phyloP scores from a whole-genome alignment of 1,140 invertebrate species.

The Drosophila chauvacae region DNA sequence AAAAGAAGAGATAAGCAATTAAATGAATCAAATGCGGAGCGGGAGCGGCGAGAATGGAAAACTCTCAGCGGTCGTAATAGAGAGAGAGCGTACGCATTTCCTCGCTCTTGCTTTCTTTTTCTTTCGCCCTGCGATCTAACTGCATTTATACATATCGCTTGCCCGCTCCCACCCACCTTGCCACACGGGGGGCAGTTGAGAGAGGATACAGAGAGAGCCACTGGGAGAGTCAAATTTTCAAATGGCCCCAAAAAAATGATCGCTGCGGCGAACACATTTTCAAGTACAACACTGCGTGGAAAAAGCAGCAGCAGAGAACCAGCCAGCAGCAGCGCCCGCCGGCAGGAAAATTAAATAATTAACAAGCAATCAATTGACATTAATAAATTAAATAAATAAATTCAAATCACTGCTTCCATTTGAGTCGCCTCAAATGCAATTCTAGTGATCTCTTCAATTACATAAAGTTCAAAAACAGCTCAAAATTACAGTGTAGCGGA shows the following conservation, averaged over 20 bases:
- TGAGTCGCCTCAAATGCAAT: constrained; percentile 72
- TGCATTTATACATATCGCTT: constrained; percentile 9
- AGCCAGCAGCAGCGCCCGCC: constrained; percentile 54
- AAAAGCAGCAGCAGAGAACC: constrained; percentile 48
- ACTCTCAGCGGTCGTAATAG: constrained; percentile 16
- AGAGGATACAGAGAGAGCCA: constrained; percentile 23
- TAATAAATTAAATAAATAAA: constrained; percentile 41
- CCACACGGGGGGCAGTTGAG: constrained; percentile 31
- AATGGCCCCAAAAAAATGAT: constrained; percentile 61
- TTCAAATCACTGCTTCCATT: constrained; percentile 65
- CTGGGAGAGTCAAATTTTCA: constrained; percentile 23
- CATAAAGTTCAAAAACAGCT: constrained; percentile 56
- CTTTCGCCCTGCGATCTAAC: constrained; percentile 9
- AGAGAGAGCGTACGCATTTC: constrained; percentile 12
- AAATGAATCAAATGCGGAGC: constrained; percentile 57
- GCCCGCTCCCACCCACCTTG: constrained; percentile 11
- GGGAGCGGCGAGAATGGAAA: constrained; percentile 42
- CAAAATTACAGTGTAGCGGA: constrained; percentile 25
- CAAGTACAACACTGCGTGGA: constrained; percentile 74
- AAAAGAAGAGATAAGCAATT: constrained; percentile 55
- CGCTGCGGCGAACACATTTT: constrained; percentile 58
- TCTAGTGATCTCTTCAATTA: constrained; percentile 67
- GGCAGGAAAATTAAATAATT: constrained; percentile 58
- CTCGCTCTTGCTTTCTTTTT: constrained; percentile 7
- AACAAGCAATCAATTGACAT: constrained; percentile 40